A percentile compares a stretch with the other conserved stretches of the same genome.
Conservation (phyloP, 2,113 vertebrate species). For the Boulengerochromis microlepis region DNA sequence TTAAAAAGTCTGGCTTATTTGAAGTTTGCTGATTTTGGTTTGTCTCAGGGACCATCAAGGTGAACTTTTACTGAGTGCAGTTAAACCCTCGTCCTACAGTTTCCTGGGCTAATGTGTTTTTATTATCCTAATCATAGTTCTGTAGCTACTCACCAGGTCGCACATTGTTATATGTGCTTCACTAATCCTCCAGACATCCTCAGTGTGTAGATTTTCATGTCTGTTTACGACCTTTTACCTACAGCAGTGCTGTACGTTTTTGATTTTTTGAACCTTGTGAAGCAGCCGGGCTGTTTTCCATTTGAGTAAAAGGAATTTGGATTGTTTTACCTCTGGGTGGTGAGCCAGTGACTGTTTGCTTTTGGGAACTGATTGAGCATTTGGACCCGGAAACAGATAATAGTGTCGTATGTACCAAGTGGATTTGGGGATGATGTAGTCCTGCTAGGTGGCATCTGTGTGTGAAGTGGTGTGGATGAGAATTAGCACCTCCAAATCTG, state of each 20-base stretch:
- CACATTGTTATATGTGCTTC: neutral
- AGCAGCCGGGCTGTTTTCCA: accelerated
- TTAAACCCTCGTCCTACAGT: neutral
- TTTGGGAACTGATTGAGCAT: neutral
- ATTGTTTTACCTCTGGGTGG: accelerated
- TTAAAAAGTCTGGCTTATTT: neutral
- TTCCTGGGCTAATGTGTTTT: accelerated
- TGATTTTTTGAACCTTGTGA: neutral
- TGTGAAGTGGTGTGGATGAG: neutral
- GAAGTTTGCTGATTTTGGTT: neutral
- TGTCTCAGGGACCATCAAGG: neutral
- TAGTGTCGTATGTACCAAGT: neutral
- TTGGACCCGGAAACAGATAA: neutral
- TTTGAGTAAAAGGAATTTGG: neutral
- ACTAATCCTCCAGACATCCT: neutral
- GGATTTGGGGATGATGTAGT: neutral
- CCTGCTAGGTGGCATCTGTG: neutral
- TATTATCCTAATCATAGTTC: neutral
- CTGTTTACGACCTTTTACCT: neutral
- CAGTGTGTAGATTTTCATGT: neutral
- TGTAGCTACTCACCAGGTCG: neutral
- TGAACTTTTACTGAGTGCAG: neutral
- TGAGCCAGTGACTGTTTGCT: neutral
- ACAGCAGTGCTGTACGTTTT: neutral
- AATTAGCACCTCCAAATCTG: neutral